Conservation (phyloP, 2,797 vertebrate genomes). For the Orientallactaga sibirica region DNA sequence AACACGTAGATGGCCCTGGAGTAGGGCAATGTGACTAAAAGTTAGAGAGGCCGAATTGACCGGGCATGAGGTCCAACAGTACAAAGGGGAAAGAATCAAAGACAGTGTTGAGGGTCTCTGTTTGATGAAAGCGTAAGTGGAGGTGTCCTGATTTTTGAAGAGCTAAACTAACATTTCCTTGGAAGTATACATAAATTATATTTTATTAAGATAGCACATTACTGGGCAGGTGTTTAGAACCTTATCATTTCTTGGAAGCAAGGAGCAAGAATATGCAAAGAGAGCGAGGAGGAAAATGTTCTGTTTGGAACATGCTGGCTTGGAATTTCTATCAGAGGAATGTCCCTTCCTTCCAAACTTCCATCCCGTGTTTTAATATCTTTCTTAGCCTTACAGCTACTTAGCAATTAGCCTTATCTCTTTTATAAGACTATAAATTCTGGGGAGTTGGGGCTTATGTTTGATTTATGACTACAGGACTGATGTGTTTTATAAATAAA, state of each 20-base stretch:
- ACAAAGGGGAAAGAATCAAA: neutral
- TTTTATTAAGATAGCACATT: neutral
- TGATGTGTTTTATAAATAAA: constrained; percentile 25
- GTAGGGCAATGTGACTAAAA: neutral
- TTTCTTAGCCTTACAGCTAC: neutral
- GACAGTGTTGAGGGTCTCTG: neutral
- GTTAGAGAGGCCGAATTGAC: neutral
- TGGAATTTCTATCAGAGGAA: neutral
- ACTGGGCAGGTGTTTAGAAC: neutral
- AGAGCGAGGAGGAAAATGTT: neutral
- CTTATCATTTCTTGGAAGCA: neutral
- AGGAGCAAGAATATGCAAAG: neutral
- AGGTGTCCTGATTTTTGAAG: neutral
- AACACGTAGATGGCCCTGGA: neutral
- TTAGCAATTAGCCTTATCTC: neutral
- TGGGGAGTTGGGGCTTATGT: neutral
- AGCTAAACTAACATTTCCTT: neutral
- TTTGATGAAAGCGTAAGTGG: neutral
- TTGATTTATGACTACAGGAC: neutral
- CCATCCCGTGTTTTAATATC: neutral
- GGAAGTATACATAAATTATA: neutral
- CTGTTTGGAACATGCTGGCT: neutral
- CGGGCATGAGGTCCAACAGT: neutral
- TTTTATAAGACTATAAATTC: constrained; percentile 26
- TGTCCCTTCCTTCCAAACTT: neutral